These are phyloP conservation scores for Blastobasis adustella DNA, from an alignment of 2,888 invertebrate species.

Conservation along the genomic window DNA sequence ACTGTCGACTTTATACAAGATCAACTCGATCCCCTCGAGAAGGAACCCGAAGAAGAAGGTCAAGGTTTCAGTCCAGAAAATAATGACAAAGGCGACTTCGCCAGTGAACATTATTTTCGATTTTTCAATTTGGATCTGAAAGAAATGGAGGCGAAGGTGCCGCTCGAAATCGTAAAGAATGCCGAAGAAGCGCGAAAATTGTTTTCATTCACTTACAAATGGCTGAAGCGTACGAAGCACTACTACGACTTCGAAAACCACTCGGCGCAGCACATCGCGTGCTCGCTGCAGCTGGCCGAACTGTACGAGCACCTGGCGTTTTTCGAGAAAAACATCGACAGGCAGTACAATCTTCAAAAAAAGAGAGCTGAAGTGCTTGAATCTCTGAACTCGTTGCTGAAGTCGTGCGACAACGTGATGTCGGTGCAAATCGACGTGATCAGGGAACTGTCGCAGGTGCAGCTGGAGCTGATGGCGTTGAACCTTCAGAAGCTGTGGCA, in stretches of 20 bases:
- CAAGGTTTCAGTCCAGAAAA: conserved; percentile 53
- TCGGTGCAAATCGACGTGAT: conserved; percentile 72
- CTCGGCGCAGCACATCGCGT: conserved; percentile 74
- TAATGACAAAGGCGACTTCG: conserved; percentile 43
- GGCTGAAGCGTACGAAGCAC: conserved; percentile 74
- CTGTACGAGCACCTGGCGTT: conserved; percentile 80
- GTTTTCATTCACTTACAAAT: conserved; percentile 73
- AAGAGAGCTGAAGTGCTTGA: conserved; percentile 75
- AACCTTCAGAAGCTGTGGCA: conserved; percentile 75
- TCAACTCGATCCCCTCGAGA: conserved; percentile 22
- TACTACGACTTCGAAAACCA: conserved; percentile 75
- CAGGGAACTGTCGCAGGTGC: conserved; percentile 76
- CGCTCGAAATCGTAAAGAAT: conserved; percentile 34
- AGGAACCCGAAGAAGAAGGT: conserved; percentile 43
- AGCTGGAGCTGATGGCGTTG: conserved; percentile 76
- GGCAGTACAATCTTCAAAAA: conserved; percentile 74
- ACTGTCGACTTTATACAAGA: conserved; percentile 43
- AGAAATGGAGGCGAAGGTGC: conserved; percentile 50
- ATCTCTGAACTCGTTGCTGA: conserved; percentile 69
- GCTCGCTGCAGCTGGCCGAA: conserved; percentile 76
- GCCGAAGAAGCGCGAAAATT: conserved; percentile 67
- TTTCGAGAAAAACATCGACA: conserved; percentile 81
- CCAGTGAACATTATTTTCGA: conserved; percentile 34
- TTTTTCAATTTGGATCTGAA: conserved; percentile 53
- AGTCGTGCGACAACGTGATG: conserved; percentile 63